Percentiles rank a stretch among this genome's conserved stretches.
These are phyloP conservation scores for Galaxias olidus DNA, from an alignment of 2,797 vertebrate genomes.

Conservation along the genomic window DNA sequence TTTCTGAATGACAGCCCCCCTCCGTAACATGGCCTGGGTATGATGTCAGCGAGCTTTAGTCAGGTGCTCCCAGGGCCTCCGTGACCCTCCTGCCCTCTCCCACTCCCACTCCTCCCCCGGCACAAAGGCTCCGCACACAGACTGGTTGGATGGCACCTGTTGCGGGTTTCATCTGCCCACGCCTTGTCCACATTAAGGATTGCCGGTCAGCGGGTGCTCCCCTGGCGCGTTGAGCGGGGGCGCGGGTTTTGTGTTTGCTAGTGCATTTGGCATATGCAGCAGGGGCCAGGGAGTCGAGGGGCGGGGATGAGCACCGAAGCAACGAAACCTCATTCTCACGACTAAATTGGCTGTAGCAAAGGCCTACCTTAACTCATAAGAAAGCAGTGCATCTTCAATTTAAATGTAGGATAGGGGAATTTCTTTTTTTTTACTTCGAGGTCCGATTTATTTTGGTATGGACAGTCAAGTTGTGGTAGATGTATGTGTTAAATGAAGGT, in stretches of 20 bases:
- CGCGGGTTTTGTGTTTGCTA: background rate
- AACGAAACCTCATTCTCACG: no score
- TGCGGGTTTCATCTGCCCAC: conserved; percentile 74
- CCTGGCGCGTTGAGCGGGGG: conserved; percentile 43
- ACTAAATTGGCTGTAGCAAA: no score
- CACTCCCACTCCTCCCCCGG: conserved; percentile 74
- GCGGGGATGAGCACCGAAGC: conserved; percentile 32
- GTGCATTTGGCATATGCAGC: conserved; percentile 53
- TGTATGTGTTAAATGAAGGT: no score
- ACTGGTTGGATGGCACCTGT: conserved; percentile 75
- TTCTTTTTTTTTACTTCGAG: no score
- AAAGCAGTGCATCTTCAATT: no score
- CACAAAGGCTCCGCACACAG: conserved; percentile 66
- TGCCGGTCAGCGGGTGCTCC: conserved; percentile 61
- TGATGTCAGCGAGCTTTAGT: conserved; percentile 50
- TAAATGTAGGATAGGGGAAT: no score
- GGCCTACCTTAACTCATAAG: no score
- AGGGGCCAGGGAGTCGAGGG: conserved; percentile 43
- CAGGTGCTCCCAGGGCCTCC: conserved; percentile 58
- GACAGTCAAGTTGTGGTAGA: no score
- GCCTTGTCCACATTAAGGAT: conserved; percentile 77
- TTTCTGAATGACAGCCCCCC: no score
- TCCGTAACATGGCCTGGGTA: conserved; percentile 37
- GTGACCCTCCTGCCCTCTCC: conserved; percentile 75
- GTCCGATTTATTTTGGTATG: no score